Evolutionary conservation across 2,113 vertebrate species (phyloP).

Genomic region (Camelus dromedarius): DNA sequence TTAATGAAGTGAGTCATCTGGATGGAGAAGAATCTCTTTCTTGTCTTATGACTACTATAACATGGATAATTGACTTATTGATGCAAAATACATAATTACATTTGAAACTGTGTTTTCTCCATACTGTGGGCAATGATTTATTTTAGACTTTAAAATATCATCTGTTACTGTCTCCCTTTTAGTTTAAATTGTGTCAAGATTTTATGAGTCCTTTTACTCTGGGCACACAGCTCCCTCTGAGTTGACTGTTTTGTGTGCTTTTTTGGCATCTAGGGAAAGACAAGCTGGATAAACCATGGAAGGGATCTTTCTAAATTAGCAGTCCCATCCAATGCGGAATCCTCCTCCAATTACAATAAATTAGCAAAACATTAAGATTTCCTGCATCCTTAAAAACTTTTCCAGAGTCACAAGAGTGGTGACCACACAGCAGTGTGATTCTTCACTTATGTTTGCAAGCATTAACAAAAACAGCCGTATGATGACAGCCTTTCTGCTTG

Average conservation of each 20-base stretch:
- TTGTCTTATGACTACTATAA: constrained; percentile 59
- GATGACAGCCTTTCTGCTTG: neutral
- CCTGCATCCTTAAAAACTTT: neutral
- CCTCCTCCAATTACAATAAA: constrained; percentile 6
- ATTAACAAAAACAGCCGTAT: constrained; percentile 21
- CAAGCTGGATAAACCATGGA: neutral
- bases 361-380: neutral
- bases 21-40: constrained; percentile 25
- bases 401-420: neutral
- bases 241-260: constrained; percentile 35
- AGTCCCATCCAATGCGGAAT: neutral
- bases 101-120: constrained; percentile 50
- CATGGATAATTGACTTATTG: constrained; percentile 59
- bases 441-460: constrained; percentile 14
- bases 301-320: neutral
- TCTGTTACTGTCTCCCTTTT: constrained; percentile 36
- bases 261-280: neutral
- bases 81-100: constrained; percentile 57
- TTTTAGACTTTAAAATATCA: constrained; percentile 60
- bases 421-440: neutral
- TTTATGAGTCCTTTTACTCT: constrained; percentile 26
- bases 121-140: constrained; percentile 38
- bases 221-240: neutral
- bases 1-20: constrained; percentile 61
- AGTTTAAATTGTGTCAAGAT: constrained; percentile 45